Base-by-base conservation (phyloP, 1,140 invertebrate genomes). In the Caenorhabditis latens region DNA sequence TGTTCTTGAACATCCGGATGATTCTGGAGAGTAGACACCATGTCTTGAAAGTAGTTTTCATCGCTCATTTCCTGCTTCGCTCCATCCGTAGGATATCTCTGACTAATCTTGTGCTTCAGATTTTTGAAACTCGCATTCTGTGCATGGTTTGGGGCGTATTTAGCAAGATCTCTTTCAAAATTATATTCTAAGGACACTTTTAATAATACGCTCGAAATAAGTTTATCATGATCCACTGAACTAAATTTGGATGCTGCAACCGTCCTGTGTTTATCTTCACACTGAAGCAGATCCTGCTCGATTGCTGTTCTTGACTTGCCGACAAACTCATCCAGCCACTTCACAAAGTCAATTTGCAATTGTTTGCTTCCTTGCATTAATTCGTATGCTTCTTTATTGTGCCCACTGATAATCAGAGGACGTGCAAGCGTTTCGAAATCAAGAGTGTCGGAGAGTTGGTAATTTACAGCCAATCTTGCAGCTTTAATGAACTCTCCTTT, bases 11-110 rank as follows among this genome's bases (percentile, higher is more conserved):
- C 43, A 50, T 53, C n/a, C 8, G 32, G 32, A 14, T 4, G 7
- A 21, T 50, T 5, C 9, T n/a, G 43, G n/a, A 79, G 24, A 13
- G n/a, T 24, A 13, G 50, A n/a, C 4, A 50, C 46, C 46, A 79
- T 50, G n/a, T 50, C n/a, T 53, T 79, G 71, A 14, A 79, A 79
- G 50, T 79, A 79, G 9, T 50, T 53, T 2, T 79, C 71, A 79
- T 79, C 71, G 11, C 50, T 16, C 2, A 13, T 40, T 24, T 50
- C n/a, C 13, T 50, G 32, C 32, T 32, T 9, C 5, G 14, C 21
- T 50, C 19, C 14, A 13, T 32, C 32, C 32, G 32, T 32, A 32
- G 32, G 32, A n/a, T 79, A 79, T 21, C 71, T 42, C n/a, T 79
- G 40, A 14, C 9, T 50, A n/a, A 79, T 79, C 50, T 24, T 48